phyloP scores from a whole-genome alignment of 2,797 vertebrate species.

The Parotocinclus haroldoi region DNA sequence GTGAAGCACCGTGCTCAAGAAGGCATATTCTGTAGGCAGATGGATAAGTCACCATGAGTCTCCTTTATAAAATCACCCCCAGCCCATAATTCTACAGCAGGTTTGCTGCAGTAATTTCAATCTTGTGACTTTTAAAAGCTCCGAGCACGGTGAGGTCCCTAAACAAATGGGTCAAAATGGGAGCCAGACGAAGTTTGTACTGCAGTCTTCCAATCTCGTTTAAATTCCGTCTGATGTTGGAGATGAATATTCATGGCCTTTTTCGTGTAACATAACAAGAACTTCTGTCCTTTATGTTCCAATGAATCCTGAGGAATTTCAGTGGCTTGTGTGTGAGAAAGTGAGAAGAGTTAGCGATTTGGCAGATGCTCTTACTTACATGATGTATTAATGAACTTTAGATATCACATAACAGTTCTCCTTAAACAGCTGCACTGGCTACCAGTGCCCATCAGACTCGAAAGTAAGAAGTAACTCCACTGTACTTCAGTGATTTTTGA shows the following conservation, averaged over 20 bases:
- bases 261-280: conserved; percentile 39
- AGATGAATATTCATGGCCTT: conserved; percentile 50
- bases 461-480: too few relatives aligned
- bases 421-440: too few relatives aligned
- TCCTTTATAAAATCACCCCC: neutral
- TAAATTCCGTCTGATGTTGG: conserved; percentile 26
- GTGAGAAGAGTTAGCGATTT: too few relatives aligned
- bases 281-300: conserved; percentile 48
- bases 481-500: too few relatives aligned
- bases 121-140: conserved; percentile 6
- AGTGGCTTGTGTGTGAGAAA: conserved; percentile 10
- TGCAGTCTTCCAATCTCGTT: conserved; percentile 22
- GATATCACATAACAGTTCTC: too few relatives aligned
- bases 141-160: conserved; percentile 9
- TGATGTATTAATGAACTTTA: too few relatives aligned
- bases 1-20: neutral
- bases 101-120: conserved; percentile 22
- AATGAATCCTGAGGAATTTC: conserved; percentile 54
- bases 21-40: neutral
- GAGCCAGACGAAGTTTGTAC: conserved; percentile 8
- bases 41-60: neutral
- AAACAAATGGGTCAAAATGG: conserved; percentile 29
- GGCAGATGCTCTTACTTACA: too few relatives aligned
- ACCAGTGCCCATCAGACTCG: too few relatives aligned
- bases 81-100: conserved; percentile 1